Conservation (phyloP, 2,113 vertebrate genomes). For the Conger conger region DNA sequence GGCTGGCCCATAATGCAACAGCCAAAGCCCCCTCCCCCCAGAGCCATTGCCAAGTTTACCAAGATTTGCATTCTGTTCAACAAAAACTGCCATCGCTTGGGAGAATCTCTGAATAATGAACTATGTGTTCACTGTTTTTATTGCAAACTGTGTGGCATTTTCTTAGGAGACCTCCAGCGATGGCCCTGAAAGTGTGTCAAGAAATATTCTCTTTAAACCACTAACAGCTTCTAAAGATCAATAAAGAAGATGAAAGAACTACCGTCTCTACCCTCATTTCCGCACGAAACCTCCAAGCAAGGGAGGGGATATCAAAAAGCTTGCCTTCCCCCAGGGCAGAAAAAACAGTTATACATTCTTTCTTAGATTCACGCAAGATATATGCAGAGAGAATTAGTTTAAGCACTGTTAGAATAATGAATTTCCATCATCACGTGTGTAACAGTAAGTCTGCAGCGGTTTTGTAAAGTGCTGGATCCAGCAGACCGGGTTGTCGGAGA, state of each 20-base stretch:
- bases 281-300: constrained; percentile 51
- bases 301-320: constrained; percentile 54
- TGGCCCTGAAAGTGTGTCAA: constrained; percentile 56
- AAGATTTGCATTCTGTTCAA: constrained; percentile 5
- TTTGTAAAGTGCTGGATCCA: background rate
- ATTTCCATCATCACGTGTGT: constrained; percentile 50
- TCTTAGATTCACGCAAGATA: constrained; percentile 51
- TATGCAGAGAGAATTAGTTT: constrained; percentile 41
- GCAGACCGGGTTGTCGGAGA: background rate
- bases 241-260: constrained; percentile 55
- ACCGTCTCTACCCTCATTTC: constrained; percentile 50
- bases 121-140: constrained; percentile 33
- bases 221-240: constrained; percentile 55
- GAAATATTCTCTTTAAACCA: constrained; percentile 62
- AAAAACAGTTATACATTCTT: constrained; percentile 42
- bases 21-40: background rate
- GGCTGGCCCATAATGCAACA: background rate
- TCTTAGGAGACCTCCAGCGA: constrained; percentile 44
- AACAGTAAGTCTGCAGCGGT: background rate
- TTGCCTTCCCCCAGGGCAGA: constrained; percentile 46
- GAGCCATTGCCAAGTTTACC: background rate
- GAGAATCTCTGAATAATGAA: constrained; percentile 18
- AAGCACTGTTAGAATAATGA: constrained; percentile 51
- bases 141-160: constrained; percentile 47
- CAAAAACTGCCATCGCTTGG: background rate